A percentile compares a stretch with the other conserved stretches of the same genome.
phyloP scores from a whole-genome alignment of 2,113 vertebrate genomes.

The Galeopterus variegatus region DNA sequence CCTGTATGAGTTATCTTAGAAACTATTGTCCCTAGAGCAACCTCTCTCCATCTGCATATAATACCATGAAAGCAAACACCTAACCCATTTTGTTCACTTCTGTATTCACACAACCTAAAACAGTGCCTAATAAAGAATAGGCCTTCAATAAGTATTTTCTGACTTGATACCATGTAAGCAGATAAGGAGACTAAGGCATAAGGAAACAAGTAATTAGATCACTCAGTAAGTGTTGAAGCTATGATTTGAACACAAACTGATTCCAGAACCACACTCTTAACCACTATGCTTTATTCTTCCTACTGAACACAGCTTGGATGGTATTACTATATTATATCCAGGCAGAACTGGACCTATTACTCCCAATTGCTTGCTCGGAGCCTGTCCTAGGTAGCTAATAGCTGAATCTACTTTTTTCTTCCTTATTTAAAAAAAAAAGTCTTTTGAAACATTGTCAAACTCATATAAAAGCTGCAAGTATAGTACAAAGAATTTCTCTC shows the following conservation, averaged over 20 bases:
- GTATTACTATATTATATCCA: not conserved
- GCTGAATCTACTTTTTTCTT: not conserved
- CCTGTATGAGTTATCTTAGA: not conserved
- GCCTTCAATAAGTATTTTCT: not conserved
- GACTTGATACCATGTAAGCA: not conserved
- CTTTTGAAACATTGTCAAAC: conserved; percentile 38
- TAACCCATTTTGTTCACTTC: not conserved
- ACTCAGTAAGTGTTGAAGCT: not conserved
- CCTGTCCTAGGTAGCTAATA: not conserved
- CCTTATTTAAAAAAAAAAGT: not conserved
- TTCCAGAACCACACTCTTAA: not conserved
- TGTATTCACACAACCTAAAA: not conserved
- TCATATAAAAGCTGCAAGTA: not conserved
- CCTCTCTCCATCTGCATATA: not conserved
- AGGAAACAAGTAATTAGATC: not conserved
- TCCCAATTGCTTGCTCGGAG: not conserved
- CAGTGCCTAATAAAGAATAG: not conserved
- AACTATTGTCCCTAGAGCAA: not conserved
- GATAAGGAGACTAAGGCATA: not conserved
- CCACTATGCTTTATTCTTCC: not conserved
- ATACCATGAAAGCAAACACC: not conserved
- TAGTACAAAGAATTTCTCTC: conserved; percentile 16
- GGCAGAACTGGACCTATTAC: not conserved
- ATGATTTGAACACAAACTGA: conserved; percentile 4
- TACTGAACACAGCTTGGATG: not conserved